Conservation (phyloP, 2,888 invertebrate genomes). For the Drosophila sordidula region DNA sequence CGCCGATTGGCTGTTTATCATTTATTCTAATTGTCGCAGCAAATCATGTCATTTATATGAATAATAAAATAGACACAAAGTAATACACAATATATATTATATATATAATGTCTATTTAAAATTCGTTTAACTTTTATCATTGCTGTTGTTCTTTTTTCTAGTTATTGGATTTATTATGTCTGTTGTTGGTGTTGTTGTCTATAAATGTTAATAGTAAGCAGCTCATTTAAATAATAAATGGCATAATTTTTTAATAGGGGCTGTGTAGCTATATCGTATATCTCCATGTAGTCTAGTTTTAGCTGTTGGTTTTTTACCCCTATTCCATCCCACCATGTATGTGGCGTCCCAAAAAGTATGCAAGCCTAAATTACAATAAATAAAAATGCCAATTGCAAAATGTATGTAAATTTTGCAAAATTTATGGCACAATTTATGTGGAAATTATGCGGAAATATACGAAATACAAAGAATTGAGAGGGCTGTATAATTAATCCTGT, state of each 20-base stretch:
- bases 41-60: slow-evolving; percentile 19
- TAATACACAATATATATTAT: slow-evolving; percentile 22
- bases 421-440: slow-evolving; percentile 22
- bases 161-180: slow-evolving; percentile 22
- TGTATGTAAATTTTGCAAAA: slow-evolving; percentile 25
- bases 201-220: slow-evolving; percentile 35
- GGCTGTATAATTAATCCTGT: slow-evolving; percentile 11
- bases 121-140: slow-evolving; percentile 6
- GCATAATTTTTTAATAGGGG: slow-evolving; percentile 6
- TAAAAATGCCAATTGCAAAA: slow-evolving; percentile 1
- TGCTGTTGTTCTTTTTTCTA: slow-evolving; percentile 24
- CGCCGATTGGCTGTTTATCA: slow-evolving; percentile 3
- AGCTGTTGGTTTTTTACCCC: slow-evolving; percentile 19
- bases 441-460: slow-evolving; percentile 2
- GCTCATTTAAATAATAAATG: slow-evolving; percentile 29
- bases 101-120: slow-evolving; percentile 14
- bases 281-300: slow-evolving; percentile 29
- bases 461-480: slow-evolving; percentile 1
- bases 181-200: slow-evolving; percentile 28
- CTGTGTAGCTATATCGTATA: slow-evolving; percentile 9
- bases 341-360: slow-evolving; percentile 10
- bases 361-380: slow-evolving; percentile 17
- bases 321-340: not conserved
- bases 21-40: slow-evolving; percentile 8
- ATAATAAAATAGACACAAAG: slow-evolving; percentile 21